Conservation (phyloP, 1,140 invertebrate genomes). For the Lordiphosa clarofinis region DNA sequence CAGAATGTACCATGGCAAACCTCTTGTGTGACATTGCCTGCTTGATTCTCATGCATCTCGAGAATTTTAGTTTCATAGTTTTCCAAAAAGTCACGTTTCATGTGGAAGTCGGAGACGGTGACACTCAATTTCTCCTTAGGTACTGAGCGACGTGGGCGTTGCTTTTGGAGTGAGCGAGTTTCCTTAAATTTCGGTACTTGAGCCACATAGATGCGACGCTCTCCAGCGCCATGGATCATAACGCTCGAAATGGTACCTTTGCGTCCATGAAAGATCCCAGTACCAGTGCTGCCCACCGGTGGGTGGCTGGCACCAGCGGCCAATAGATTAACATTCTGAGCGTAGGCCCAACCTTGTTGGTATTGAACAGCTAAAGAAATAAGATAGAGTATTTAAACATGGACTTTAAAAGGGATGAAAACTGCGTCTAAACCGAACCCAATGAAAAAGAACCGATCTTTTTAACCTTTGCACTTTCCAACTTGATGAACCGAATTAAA, state of each 20-base stretch:
- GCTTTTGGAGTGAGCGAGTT: neutral
- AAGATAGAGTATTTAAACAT: no score
- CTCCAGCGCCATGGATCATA: slow-evolving; percentile 36
- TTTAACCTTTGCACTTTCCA: no score
- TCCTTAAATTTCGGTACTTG: slow-evolving; percentile 42
- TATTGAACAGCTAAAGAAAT: slow-evolving; percentile 79
- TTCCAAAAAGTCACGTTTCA: slow-evolving; percentile 55
- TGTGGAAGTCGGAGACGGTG: slow-evolving; percentile 15
- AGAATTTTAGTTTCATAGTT: slow-evolving; percentile 39
- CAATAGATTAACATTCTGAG: slow-evolving; percentile 81
- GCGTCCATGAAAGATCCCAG: slow-evolving; percentile 79
- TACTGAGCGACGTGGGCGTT: neutral
- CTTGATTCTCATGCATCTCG: neutral
- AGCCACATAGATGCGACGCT: slow-evolving; percentile 47
- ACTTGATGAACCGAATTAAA: no score
- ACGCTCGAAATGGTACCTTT: slow-evolving; percentile 37
- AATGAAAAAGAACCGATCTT: no score
- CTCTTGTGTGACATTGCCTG: neutral
- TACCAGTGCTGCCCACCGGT: slow-evolving; percentile 70
- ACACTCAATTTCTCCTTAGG: neutral
- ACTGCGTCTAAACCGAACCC: no score
- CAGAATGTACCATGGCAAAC: slow-evolving; percentile 49
- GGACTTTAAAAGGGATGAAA: neutral
- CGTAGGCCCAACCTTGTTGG: slow-evolving; percentile 80
- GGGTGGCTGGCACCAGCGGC: slow-evolving; percentile 79